These are phyloP conservation scores for Catocala sponsa DNA, from an alignment of 2,888 invertebrate genomes.

Conservation along the genomic window DNA sequence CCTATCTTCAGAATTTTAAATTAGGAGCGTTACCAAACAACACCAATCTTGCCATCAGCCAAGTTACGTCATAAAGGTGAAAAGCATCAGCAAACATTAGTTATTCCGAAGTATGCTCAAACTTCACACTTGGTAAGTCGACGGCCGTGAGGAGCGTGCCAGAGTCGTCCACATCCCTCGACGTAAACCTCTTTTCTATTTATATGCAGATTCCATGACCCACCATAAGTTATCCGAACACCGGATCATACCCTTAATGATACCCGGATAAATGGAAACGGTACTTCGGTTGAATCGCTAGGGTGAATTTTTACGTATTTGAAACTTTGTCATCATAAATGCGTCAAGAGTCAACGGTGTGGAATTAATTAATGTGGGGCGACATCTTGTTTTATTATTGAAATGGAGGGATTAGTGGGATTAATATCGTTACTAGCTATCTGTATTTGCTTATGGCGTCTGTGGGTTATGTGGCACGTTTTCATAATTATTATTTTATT, in stretches of 20 bases:
- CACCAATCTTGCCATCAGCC: slow-evolving; percentile 19
- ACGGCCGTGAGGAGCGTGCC: slow-evolving; percentile 32
- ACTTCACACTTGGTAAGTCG: slow-evolving; percentile 36
- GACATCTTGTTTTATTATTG: slow-evolving; percentile 81
- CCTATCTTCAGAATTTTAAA: not conserved
- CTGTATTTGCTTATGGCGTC: slow-evolving; percentile 37
- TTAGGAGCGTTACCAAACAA: slow-evolving; percentile 23
- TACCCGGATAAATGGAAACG: slow-evolving; percentile 78
- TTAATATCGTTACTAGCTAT: slow-evolving; percentile 62
- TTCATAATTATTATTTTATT: slow-evolving; percentile 2
- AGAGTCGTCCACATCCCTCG: slow-evolving; percentile 58
- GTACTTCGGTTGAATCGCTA: slow-evolving; percentile 69
- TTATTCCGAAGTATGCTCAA: slow-evolving; percentile 38
- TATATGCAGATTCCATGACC: slow-evolving; percentile 86
- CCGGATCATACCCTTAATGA: slow-evolving; percentile 85
- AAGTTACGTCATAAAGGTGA: slow-evolving; percentile 30
- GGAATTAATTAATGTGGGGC: slow-evolving; percentile 81
- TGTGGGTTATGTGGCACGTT: slow-evolving; percentile 1
- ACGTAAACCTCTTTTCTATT: slow-evolving; percentile 77
- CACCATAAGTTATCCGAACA: slow-evolving; percentile 86
- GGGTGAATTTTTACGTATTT: slow-evolving; percentile 60
- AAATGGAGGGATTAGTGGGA: slow-evolving; percentile 71
- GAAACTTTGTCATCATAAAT: slow-evolving; percentile 69
- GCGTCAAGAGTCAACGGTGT: slow-evolving; percentile 69
- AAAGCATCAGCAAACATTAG: slow-evolving; percentile 29